Conservation (phyloP, 2,888 invertebrate genomes). For the Mesorhabditis belari region DNA sequence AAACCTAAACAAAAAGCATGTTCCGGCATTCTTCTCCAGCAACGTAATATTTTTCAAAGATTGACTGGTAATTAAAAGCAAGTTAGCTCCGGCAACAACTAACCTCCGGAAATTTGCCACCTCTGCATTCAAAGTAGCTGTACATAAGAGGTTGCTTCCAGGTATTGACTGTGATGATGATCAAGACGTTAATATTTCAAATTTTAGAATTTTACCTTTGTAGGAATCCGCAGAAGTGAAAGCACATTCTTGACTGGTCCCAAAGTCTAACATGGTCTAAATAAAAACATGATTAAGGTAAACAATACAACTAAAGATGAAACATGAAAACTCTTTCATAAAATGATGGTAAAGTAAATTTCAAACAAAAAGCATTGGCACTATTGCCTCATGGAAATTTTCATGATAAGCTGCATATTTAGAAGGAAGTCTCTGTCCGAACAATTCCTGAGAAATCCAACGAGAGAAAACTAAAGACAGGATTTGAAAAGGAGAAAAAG, state of each 20-base stretch:
- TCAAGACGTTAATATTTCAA: constrained; percentile 6
- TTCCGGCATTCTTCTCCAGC: no score
- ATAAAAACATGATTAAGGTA: no score
- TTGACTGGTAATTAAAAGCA: not conserved
- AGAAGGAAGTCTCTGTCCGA: no score
- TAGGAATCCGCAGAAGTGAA: constrained; percentile 55
- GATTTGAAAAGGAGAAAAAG: not conserved
- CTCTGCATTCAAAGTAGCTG: constrained; percentile 59
- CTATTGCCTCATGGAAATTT: no score
- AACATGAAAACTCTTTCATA: no score
- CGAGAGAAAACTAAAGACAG: not conserved
- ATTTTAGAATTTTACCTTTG: constrained; percentile 48
- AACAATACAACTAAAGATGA: no score
- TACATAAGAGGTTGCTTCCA: constrained; percentile 56
- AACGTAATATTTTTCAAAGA: no score
- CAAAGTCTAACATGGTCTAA: constrained; percentile 11
- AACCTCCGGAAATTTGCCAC: constrained; percentile 56
- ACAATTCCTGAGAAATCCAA: not conserved
- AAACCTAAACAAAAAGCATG: no score
- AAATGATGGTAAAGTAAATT: no score
- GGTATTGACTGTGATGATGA: constrained; percentile 58
- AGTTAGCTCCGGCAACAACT: no score
- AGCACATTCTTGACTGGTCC: constrained; percentile 53
- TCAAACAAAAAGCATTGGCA: no score
- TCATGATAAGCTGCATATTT: no score